These are phyloP conservation scores for Vespertilio murinus DNA, from an alignment of 2,797 vertebrate species.

Conservation along the genomic window DNA sequence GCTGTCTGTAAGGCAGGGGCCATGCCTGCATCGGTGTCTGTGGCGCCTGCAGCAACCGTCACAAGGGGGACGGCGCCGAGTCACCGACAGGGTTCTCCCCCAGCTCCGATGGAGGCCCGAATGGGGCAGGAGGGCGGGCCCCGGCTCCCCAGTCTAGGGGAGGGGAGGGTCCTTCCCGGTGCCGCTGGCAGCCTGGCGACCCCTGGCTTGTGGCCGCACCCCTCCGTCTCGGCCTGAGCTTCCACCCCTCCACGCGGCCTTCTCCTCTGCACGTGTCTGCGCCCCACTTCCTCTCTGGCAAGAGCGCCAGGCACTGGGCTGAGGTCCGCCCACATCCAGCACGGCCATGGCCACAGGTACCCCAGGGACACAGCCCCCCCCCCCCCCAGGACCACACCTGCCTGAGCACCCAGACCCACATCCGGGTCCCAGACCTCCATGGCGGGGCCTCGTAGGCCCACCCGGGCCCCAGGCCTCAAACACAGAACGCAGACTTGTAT, in stretches of 20 bases:
- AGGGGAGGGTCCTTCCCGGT: background rate
- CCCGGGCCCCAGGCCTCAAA: too few relatives aligned
- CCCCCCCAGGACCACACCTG: too few relatives aligned
- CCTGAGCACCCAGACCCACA: too few relatives aligned
- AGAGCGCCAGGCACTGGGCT: background rate
- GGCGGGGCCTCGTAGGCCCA: too few relatives aligned
- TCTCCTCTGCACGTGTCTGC: background rate
- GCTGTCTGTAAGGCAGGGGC: background rate
- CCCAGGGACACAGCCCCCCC: too few relatives aligned
- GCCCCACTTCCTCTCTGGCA: background rate
- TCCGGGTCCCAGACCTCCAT: too few relatives aligned
- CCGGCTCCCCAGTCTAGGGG: background rate
- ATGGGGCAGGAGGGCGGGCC: background rate
- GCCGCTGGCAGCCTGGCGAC: rapidly evolving
- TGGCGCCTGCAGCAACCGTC: background rate
- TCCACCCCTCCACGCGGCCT: background rate
- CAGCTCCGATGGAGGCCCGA: background rate
- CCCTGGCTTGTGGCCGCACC: rapidly evolving
- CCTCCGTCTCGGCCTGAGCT: background rate
- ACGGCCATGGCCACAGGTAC: too few relatives aligned
- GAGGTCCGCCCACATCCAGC: background rate
- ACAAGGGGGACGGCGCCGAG: background rate
- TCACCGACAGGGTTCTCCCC: too few relatives aligned
- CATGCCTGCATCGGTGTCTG: rapidly evolving
- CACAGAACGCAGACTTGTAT: too few relatives aligned